Conservation (phyloP, 2,797 vertebrate species). For the Chloroceryle inda region DNA sequence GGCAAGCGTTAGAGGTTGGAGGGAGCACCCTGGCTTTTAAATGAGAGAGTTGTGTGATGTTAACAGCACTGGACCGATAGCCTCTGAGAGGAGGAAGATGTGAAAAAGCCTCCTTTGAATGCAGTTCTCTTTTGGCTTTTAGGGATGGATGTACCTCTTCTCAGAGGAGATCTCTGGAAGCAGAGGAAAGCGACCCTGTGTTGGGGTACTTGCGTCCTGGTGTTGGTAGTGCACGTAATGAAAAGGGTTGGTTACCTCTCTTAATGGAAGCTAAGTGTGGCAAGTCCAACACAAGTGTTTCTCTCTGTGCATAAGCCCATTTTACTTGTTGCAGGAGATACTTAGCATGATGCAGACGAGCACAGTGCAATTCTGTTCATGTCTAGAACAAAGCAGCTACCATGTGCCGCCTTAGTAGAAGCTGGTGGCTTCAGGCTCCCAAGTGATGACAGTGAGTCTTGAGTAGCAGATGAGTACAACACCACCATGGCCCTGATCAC, state of each 20-base stretch:
- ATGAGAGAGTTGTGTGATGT: neutral
- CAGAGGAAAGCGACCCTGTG: neutral
- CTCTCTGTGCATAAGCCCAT: neutral
- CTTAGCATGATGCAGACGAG: fast-evolving
- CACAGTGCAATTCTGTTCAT: neutral
- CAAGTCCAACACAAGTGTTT: neutral
- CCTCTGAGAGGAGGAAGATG: fast-evolving
- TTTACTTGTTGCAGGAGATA: neutral
- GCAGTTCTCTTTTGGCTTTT: neutral
- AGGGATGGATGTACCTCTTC: neutral
- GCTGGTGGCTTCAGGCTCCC: neutral
- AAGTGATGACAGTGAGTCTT: neutral
- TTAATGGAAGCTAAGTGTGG: neutral
- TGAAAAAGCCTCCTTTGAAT: neutral
- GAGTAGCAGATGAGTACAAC: neutral
- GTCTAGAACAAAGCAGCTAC: neutral
- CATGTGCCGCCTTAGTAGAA: neutral
- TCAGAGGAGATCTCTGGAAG: neutral
- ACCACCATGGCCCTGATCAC: neutral
- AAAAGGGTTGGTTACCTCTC: neutral
- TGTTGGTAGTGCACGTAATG: fast-evolving
- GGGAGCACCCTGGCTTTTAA: neutral
- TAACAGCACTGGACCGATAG: neutral
- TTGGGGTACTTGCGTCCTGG: neutral
- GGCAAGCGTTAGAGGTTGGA: neutral